phyloP scores from a whole-genome alignment of 2,797 vertebrate genomes.

The Manis crassicaudata region DNA sequence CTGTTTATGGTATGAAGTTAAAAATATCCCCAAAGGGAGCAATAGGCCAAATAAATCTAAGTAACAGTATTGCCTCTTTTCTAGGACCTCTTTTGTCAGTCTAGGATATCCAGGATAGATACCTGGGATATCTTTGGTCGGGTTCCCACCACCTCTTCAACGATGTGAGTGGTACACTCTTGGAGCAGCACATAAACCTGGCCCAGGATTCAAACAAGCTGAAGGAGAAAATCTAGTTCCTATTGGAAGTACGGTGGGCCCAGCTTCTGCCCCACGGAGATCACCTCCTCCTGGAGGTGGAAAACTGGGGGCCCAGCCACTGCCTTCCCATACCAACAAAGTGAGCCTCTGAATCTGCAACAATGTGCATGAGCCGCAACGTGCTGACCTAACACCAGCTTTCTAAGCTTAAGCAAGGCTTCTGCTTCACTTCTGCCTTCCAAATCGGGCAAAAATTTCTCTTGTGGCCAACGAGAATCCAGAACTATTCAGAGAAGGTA shows the following conservation, averaged over 20 bases:
- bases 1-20: slow-evolving; percentile 16
- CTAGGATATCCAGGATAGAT: not conserved
- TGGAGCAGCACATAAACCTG: not conserved
- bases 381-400: not conserved
- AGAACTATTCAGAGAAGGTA: not conserved
- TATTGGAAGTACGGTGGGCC: not conserved
- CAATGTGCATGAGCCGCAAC: too few species aligned
- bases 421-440: not conserved
- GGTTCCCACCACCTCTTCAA: not conserved
- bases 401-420: not conserved
- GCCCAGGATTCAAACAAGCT: not conserved
- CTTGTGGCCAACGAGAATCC: not conserved
- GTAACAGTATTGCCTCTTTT: not conserved
- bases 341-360: not conserved
- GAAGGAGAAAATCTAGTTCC: not conserved
- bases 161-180: not conserved
- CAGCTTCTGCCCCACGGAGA: not conserved
- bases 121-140: not conserved
- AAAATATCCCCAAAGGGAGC: slow-evolving; percentile 43
- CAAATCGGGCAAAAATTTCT: not conserved
- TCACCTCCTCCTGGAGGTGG: not conserved
- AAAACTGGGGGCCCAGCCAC: not conserved
- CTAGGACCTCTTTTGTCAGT: not conserved
- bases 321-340: not conserved
- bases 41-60: slow-evolving; percentile 14